Conservation (phyloP, 2,888 invertebrate genomes). For the Lycocerus yunnanus region DNA sequence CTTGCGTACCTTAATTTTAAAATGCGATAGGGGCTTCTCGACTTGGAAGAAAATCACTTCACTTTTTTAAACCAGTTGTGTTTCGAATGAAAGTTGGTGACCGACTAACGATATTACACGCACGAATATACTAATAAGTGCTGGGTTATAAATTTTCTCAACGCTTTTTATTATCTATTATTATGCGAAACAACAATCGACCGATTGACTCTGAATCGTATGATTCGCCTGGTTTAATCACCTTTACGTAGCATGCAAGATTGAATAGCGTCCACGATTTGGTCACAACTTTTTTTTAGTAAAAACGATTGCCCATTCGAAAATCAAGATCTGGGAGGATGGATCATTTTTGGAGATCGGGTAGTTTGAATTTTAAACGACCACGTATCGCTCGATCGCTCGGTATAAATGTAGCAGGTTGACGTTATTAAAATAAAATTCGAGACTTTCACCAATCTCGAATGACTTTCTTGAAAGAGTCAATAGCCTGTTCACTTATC, state of each 20-base stretch:
- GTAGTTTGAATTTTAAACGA: too few relatives aligned
- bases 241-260: not conserved
- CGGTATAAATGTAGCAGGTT: too few relatives aligned
- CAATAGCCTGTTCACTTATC: not conserved
- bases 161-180: constrained; percentile 3
- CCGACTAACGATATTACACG: not conserved
- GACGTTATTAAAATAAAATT: too few relatives aligned
- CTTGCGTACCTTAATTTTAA: not conserved
- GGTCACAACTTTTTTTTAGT: not conserved
- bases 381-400: too few relatives aligned
- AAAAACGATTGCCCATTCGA: not conserved
- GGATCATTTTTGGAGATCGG: too few relatives aligned
- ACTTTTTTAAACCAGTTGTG: not conserved
- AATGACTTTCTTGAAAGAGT: not conserved
- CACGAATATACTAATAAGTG: not conserved
- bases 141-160: not conserved
- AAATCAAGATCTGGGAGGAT: not conserved
- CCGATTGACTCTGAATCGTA: not conserved
- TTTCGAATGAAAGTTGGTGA: constrained; percentile 6
- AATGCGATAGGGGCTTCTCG: not conserved
- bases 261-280: not conserved
- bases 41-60: not conserved
- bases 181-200: not conserved
- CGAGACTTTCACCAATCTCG: not conserved
- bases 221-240: not conserved